Percentiles rank a stretch among this genome's conserved stretches.
Evolutionary conservation across 2,113 vertebrate species (phyloP).

Genomic region (Pycnonotus jocosus): DNA sequence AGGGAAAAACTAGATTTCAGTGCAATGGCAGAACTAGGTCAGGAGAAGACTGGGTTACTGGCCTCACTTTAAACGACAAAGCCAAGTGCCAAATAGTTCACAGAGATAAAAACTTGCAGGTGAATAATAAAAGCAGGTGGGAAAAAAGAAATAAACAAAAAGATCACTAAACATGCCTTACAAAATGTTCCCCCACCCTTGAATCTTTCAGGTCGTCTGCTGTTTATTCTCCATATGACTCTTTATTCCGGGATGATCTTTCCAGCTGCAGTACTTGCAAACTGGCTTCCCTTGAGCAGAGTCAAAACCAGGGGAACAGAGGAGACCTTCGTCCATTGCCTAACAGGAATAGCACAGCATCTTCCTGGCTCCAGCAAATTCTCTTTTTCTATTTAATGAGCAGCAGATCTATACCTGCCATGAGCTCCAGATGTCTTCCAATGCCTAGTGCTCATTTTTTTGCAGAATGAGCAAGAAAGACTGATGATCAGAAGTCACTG

Average conservation of each 20-base stretch:
- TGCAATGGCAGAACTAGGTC: not conserved
- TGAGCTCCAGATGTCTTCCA: not conserved
- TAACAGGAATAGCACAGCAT: not conserved
- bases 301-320: not conserved
- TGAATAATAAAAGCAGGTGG: rapidly evolving
- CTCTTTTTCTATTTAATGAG: not conserved
- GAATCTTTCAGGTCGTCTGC: not conserved
- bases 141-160: not conserved
- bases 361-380: not conserved
- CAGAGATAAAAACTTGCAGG: not conserved
- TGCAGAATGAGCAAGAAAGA: not conserved
- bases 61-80: not conserved
- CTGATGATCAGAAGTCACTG: not conserved
- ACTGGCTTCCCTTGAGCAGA: not conserved
- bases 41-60: not conserved
- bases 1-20: not conserved
- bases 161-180: not conserved
- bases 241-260: not conserved
- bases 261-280: not conserved
- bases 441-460: not conserved
- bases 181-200: not conserved
- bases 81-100: not conserved
- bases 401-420: not conserved
- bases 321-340: not conserved
- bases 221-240: not conserved